A percentile compares a stretch with the other conserved stretches of the same genome.
phyloP scores from a whole-genome alignment of 1,140 invertebrate species.

The Bactericera cockerelli region DNA sequence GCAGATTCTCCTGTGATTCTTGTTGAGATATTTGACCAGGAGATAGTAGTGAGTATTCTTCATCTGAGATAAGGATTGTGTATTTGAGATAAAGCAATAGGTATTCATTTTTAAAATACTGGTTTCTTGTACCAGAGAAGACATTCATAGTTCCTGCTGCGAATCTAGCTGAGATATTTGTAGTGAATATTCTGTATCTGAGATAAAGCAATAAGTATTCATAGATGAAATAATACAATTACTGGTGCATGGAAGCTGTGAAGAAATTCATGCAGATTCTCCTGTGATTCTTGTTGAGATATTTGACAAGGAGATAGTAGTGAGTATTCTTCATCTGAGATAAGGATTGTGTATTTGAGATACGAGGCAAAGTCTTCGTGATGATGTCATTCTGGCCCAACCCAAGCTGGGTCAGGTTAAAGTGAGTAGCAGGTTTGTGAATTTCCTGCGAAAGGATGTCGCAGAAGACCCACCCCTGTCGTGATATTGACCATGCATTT shows the following conservation, averaged over 20 bases:
- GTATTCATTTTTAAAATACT: constrained; percentile 71
- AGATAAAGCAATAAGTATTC: too few relatives aligned
- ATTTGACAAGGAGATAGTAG: constrained; percentile 81
- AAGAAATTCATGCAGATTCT: constrained; percentile 63
- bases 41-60: constrained; percentile 58
- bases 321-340: too few relatives aligned
- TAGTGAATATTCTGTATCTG: neutral
- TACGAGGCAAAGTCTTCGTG: too few relatives aligned
- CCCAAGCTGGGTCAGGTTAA: too few relatives aligned
- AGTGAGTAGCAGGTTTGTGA: too few relatives aligned
- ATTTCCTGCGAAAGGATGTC: too few relatives aligned
- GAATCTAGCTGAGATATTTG: constrained; percentile 74
- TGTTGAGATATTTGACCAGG: constrained; percentile 81
- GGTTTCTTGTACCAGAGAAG: constrained; percentile 58
- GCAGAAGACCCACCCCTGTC: too few relatives aligned
- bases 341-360: too few relatives aligned
- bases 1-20: constrained; percentile 62
- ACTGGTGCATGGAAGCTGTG: constrained; percentile 55
- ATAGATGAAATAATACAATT: constrained; percentile 72
- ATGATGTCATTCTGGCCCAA: too few relatives aligned
- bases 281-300: constrained; percentile 72
- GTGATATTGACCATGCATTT: too few relatives aligned
- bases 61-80: too few relatives aligned
- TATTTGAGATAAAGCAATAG: too few relatives aligned
- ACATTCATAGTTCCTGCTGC: constrained; percentile 67